These are phyloP conservation scores for Cyanocitta stelleri DNA, from an alignment of 2,113 vertebrate species.

Conservation along the genomic window DNA sequence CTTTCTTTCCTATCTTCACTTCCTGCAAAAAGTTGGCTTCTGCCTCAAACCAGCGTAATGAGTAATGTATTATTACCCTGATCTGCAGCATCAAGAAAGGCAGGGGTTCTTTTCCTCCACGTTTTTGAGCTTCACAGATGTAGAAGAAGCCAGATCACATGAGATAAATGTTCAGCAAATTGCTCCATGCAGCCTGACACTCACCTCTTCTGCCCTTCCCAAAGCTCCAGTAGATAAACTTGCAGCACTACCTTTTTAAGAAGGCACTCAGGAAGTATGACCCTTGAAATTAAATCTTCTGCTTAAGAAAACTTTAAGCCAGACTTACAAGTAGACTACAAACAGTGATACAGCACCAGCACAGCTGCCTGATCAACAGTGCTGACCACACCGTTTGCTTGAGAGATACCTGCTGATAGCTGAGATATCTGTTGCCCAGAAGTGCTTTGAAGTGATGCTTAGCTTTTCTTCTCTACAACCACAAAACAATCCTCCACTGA, in stretches of 20 bases:
- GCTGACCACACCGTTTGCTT: rapidly evolving
- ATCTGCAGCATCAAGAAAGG: not conserved
- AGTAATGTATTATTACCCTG: not conserved
- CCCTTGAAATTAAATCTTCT: not conserved
- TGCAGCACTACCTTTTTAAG: not conserved
- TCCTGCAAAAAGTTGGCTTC: not conserved
- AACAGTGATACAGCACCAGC: not conserved
- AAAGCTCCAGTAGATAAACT: not conserved
- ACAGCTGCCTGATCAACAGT: not conserved
- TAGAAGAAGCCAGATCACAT: not conserved
- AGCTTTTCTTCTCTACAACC: not conserved
- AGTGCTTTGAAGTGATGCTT: not conserved
- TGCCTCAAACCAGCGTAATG: not conserved
- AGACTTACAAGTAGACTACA: not conserved
- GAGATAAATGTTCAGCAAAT: not conserved
- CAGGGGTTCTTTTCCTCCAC: not conserved
- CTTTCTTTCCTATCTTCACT: not conserved
- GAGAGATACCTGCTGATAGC: not conserved
- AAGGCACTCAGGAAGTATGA: not conserved
- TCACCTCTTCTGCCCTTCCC: not conserved
- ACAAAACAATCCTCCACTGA: not conserved
- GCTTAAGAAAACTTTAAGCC: not conserved
- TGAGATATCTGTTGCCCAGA: not conserved
- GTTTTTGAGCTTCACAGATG: not conserved
- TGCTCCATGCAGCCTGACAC: not conserved